Conservation (phyloP, 2,113 vertebrate genomes). For the Crypturellus undulatus region DNA sequence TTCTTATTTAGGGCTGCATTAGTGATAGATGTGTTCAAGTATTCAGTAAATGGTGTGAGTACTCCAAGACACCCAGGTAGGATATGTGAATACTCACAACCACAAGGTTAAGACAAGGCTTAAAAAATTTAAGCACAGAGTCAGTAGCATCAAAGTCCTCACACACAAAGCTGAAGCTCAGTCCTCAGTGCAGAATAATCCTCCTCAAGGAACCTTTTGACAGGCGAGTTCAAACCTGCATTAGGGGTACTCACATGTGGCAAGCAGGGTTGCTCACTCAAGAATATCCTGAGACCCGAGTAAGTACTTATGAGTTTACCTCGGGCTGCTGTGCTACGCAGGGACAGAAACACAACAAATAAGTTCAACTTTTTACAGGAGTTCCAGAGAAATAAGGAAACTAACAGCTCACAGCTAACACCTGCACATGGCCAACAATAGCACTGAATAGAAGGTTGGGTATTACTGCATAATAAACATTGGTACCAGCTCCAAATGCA, state of each 20-base stretch:
- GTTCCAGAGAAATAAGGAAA: not conserved
- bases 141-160: not conserved
- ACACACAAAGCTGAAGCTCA: not conserved
- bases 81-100: not conserved
- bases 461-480: not conserved
- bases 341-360: not conserved
- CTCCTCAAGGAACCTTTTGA: not conserved
- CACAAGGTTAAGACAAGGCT: not conserved
- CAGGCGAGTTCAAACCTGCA: not conserved
- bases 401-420: not conserved
- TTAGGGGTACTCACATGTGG: not conserved
- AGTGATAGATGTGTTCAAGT: not conserved
- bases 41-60: not conserved
- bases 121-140: not conserved
- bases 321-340: not conserved
- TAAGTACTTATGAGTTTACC: not conserved
- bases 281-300: not conserved
- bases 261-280: not conserved
- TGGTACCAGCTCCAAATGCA: not conserved
- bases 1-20: not conserved
- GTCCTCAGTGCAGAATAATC: not conserved
- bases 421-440: not conserved
- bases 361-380: not conserved
- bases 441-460: not conserved
- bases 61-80: not conserved